Evolutionary conservation across 1,140 invertebrate genomes (phyloP).

Genomic region (Antheraea pernyi): DNA sequence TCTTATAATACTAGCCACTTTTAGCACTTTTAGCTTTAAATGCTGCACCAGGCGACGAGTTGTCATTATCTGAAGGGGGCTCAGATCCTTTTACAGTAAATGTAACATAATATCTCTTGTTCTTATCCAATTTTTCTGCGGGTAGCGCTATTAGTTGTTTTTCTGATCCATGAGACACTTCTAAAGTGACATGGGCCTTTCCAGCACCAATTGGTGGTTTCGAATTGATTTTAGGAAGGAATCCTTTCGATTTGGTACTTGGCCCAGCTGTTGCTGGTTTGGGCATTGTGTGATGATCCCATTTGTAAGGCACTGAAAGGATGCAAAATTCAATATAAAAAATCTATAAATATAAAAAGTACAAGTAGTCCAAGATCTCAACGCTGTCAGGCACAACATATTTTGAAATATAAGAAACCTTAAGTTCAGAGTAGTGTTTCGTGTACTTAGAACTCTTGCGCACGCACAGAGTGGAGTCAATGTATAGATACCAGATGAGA

Average conservation of each 20-base stretch:
- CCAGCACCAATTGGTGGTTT: conserved; percentile 64
- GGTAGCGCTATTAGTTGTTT: conserved; percentile 92
- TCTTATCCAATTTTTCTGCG: conserved; percentile 90
- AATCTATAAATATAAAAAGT: neutral
- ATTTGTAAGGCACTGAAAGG: conserved; percentile 82
- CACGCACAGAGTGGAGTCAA: too few relatives aligned
- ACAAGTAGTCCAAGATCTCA: too few relatives aligned
- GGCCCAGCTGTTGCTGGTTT: conserved; percentile 76
- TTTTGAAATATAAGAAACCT: too few relatives aligned
- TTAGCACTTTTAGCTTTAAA: conserved; percentile 42
- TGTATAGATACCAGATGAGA: too few relatives aligned
- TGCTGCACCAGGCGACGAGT: conserved; percentile 42
- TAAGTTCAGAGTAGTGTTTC: too few relatives aligned
- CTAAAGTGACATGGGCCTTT: conserved; percentile 83
- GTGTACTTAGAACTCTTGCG: too few relatives aligned
- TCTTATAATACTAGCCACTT: conserved; percentile 34
- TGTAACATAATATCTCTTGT: conserved; percentile 93
- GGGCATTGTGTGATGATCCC: conserved; percentile 87
- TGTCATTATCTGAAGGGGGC: conserved; percentile 71
- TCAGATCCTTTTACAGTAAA: conserved; percentile 90
- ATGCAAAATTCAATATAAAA: neutral
- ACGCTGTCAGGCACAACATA: too few relatives aligned
- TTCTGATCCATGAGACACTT: conserved; percentile 88
- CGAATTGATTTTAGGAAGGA: conserved; percentile 81
- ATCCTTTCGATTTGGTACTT: conserved; percentile 68